Percentiles rank a stretch among this genome's conserved stretches.
These are phyloP conservation scores for Anguilla japonica DNA, from an alignment of 2,113 vertebrate species.

Conservation along the genomic window DNA sequence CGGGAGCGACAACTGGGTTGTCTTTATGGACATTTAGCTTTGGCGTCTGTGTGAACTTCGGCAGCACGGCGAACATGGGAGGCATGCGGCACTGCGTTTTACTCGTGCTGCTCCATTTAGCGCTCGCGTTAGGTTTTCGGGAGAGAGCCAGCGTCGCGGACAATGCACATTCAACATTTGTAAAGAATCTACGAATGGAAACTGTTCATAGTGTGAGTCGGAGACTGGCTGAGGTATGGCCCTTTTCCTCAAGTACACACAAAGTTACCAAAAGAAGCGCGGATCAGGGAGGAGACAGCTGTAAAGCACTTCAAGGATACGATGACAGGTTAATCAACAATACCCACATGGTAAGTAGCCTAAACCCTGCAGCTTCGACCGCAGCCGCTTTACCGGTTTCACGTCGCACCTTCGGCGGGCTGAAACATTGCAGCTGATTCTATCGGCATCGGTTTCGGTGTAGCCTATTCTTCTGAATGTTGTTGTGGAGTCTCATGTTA, in stretches of 20 bases:
- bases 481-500: not conserved
- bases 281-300: constrained; percentile 57
- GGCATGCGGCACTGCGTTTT: constrained; percentile 41
- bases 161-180: constrained; percentile 32
- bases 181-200: constrained; percentile 34
- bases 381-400: not conserved
- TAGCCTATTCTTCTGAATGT: not conserved
- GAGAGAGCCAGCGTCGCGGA: constrained; percentile 19
- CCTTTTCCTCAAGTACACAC: constrained; percentile 43
- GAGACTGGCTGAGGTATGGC: constrained; percentile 52
- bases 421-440: not conserved
- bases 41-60: constrained; percentile 5
- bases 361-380: not conserved
- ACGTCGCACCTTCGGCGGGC: not conserved
- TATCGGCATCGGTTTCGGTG: not conserved
- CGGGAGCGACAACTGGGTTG: constrained; percentile 54
- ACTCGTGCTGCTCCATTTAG: constrained; percentile 47
- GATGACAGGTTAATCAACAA: constrained; percentile 71
- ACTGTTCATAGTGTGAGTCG: constrained; percentile 22
- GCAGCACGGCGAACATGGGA: constrained; percentile 53
- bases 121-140: constrained; percentile 55
- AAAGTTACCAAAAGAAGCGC: constrained; percentile 53
- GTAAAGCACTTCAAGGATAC: constrained; percentile 61
- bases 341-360: constrained; percentile 81
- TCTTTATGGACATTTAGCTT: constrained; percentile 43